These are phyloP conservation scores for Tiaroga cobitis DNA, from an alignment of 2,797 vertebrate genomes.

Conservation along the genomic window DNA sequence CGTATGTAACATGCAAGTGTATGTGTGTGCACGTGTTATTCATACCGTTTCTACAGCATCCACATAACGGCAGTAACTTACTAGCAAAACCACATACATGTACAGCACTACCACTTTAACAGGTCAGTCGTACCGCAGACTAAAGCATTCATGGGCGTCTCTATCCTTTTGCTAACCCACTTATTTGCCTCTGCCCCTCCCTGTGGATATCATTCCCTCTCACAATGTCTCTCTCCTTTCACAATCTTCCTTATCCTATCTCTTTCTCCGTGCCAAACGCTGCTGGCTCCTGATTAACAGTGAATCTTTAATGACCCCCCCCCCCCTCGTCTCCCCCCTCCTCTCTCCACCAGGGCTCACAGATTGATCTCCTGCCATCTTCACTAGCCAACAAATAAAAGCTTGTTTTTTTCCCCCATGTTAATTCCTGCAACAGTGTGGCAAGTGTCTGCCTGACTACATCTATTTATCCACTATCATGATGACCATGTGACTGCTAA, in stretches of 20 bases:
- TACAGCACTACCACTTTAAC: conserved; percentile 17
- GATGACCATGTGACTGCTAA: conserved; percentile 59
- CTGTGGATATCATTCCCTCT: conserved; percentile 26
- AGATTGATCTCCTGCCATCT: conserved; percentile 74
- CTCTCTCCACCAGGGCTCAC: conserved; percentile 47
- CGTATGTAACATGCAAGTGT: neutral
- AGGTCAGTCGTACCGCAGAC: conserved; percentile 31
- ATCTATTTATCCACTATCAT: conserved; percentile 44
- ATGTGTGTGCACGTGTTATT: neutral
- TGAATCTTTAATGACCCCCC: conserved; percentile 60
- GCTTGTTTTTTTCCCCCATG: conserved; percentile 46
- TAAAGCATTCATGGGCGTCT: conserved; percentile 30
- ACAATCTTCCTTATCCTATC: conserved; percentile 21
- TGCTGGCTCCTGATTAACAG: conserved; percentile 63
- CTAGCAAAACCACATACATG: conserved; percentile 28
- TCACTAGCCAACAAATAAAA: conserved; percentile 70
- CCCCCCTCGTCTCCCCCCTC: conserved; percentile 30
- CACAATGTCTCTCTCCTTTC: conserved; percentile 21
- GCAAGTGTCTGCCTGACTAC: conserved; percentile 44
- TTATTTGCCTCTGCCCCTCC: conserved; percentile 23
- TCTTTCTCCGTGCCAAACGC: conserved; percentile 50
- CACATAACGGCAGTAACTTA: conserved; percentile 13
- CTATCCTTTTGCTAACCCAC: conserved; percentile 26
- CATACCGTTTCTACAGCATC: conserved; percentile 1
- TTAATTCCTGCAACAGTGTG: conserved; percentile 44